A percentile compares a stretch with the other conserved stretches of the same genome.
These are phyloP conservation scores for Limenitis camilla DNA, from an alignment of 2,888 invertebrate genomes.

Conservation along the genomic window DNA sequence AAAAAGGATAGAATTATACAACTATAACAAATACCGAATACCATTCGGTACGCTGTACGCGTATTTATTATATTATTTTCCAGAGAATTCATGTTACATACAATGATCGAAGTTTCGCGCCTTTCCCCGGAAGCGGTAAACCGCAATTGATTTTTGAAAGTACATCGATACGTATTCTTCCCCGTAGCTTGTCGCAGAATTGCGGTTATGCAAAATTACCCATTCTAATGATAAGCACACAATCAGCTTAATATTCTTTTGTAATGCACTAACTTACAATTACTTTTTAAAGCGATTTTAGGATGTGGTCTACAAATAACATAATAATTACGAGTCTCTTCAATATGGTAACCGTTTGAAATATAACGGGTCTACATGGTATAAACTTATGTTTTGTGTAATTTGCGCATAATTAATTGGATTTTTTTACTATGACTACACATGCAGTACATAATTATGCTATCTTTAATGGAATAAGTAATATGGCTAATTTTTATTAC, in stretches of 20 bases:
- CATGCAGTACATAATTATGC: neutral
- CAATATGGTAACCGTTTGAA: neutral
- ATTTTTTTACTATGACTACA: neutral
- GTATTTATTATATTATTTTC: neutral
- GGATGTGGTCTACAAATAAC: neutral
- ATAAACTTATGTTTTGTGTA: conserved; percentile 1
- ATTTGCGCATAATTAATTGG: conserved; percentile 3
- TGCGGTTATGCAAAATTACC: conserved; percentile 31
- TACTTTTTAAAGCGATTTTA: neutral
- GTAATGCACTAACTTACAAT: neutral
- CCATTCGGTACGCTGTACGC: too few species aligned
- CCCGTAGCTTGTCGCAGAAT: conserved; percentile 33
- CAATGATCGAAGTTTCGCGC: conserved; percentile 44
- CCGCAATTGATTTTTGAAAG: conserved; percentile 41
- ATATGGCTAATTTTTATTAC: conserved; percentile 1
- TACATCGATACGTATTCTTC: conserved; percentile 31
- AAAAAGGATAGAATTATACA: too few species aligned
- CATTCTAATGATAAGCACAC: neutral
- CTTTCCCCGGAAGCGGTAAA: conserved; percentile 58
- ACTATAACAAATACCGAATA: conserved; percentile 14
- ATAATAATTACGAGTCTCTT: neutral
- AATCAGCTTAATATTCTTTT: neutral
- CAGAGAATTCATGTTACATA: neutral
- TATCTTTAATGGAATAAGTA: conserved; percentile 4
- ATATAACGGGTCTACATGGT: neutral